phyloP scores from a whole-genome alignment of 2,113 vertebrate genomes.

The Irena cyanogastra region DNA sequence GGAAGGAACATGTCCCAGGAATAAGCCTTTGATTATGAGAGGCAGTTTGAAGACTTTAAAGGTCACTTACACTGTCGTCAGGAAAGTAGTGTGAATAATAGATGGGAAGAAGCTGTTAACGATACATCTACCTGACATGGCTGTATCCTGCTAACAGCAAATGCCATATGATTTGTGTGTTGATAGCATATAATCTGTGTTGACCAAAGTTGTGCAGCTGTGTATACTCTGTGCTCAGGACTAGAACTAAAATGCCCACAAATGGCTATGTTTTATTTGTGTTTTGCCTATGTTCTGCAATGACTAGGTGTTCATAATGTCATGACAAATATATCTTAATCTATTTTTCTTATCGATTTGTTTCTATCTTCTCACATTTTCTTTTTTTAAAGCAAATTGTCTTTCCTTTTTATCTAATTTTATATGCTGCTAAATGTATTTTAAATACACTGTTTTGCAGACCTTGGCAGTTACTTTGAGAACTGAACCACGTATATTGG shows the following conservation, averaged over 20 bases:
- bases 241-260: slow-evolving; percentile 53
- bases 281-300: slow-evolving; percentile 61
- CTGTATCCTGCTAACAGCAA: slow-evolving; percentile 38
- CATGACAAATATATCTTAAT: slow-evolving; percentile 53
- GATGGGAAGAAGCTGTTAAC: not conserved
- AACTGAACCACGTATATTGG: slow-evolving; percentile 63
- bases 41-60: slow-evolving; percentile 15
- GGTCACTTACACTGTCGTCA: slow-evolving; percentile 2
- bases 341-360: slow-evolving; percentile 72
- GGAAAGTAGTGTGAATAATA: not conserved
- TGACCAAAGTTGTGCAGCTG: slow-evolving; percentile 76
- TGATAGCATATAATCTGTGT: slow-evolving; percentile 49
- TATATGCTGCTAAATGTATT: slow-evolving; percentile 81
- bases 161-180: slow-evolving; percentile 33
- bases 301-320: slow-evolving; percentile 51
- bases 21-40: not conserved
- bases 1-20: not conserved
- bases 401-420: slow-evolving; percentile 72
- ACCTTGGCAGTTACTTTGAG: slow-evolving; percentile 62
- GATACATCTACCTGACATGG: slow-evolving; percentile 6
- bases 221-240: slow-evolving; percentile 72
- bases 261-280: slow-evolving; percentile 50
- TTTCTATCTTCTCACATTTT: slow-evolving; percentile 68
- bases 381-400: slow-evolving; percentile 62
- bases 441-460: slow-evolving; percentile 72